phyloP scores from a whole-genome alignment of 2,113 vertebrate genomes.

The Halcyon malimbica region DNA sequence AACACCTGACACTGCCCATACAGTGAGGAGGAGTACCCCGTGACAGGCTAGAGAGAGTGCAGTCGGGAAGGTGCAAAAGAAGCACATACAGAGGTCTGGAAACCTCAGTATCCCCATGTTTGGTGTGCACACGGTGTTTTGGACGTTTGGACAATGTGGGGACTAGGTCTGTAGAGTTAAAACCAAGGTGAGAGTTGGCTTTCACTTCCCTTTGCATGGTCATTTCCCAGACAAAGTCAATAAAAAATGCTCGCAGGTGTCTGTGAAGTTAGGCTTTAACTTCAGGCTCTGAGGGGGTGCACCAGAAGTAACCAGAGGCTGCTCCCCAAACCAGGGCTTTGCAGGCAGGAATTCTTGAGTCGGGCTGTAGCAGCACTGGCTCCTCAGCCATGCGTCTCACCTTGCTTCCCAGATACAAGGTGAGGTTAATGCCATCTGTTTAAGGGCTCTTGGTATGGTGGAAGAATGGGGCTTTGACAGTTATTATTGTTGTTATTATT shows the following conservation, averaged over 20 bases:
- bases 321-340: neutral
- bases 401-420: neutral
- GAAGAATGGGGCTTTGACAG: neutral
- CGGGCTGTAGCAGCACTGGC: fast-evolving
- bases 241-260: neutral
- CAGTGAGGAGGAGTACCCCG: neutral
- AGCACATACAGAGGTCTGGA: fast-evolving
- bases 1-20: fast-evolving
- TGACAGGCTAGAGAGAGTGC: neutral
- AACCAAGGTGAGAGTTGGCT: neutral
- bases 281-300: neutral
- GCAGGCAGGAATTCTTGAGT: neutral
- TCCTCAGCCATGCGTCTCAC: neutral
- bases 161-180: neutral
- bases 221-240: neutral
- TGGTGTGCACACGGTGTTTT: neutral
- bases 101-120: neutral
- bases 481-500: neutral
- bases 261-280: neutral
- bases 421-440: neutral
- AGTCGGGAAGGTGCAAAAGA: neutral
- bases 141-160: neutral
- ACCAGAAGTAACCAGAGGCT: neutral
- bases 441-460: neutral
- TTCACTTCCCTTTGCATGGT: neutral